These are phyloP conservation scores for Cotesia typhae DNA, from an alignment of 1,140 invertebrate species.

Conservation along the genomic window DNA sequence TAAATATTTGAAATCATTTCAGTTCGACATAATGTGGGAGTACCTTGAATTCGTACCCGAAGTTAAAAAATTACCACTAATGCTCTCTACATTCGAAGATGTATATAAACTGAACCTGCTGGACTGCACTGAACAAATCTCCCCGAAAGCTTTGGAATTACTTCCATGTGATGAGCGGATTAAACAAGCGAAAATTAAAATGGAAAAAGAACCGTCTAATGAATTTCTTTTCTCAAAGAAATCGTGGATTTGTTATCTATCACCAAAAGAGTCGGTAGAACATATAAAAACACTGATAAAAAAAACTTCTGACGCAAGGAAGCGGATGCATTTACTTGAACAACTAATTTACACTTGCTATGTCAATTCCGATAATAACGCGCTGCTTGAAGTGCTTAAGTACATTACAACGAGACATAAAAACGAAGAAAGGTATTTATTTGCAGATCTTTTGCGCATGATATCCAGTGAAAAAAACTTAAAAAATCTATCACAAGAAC, in stretches of 20 bases:
- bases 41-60: slow-evolving; percentile 48
- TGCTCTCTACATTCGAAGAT: slow-evolving; percentile 43
- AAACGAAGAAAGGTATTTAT: slow-evolving; percentile 46
- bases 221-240: not conserved
- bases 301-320: slow-evolving; percentile 18
- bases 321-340: slow-evolving; percentile 30
- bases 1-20: slow-evolving; percentile 27
- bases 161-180: slow-evolving; percentile 47
- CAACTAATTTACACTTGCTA: slow-evolving; percentile 51
- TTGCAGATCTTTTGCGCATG: slow-evolving; percentile 22
- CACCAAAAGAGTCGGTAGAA: slow-evolving; percentile 43
- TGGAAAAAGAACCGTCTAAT: slow-evolving; percentile 34
- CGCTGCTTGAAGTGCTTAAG: slow-evolving; percentile 45
- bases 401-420: slow-evolving; percentile 47
- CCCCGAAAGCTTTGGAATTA: slow-evolving; percentile 37
- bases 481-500: not conserved
- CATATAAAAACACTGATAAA: slow-evolving; percentile 46
- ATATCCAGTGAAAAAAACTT: slow-evolving; percentile 26
- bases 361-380: slow-evolving; percentile 48
- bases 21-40: not conserved
- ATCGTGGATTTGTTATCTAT: slow-evolving; percentile 54
- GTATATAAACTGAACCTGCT: slow-evolving; percentile 45
- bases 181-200: slow-evolving; percentile 46
- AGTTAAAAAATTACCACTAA: slow-evolving; percentile 38
- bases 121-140: slow-evolving; percentile 36